phyloP scores from a whole-genome alignment of 2,797 vertebrate species.

The Dendrocincla fuliginosa region DNA sequence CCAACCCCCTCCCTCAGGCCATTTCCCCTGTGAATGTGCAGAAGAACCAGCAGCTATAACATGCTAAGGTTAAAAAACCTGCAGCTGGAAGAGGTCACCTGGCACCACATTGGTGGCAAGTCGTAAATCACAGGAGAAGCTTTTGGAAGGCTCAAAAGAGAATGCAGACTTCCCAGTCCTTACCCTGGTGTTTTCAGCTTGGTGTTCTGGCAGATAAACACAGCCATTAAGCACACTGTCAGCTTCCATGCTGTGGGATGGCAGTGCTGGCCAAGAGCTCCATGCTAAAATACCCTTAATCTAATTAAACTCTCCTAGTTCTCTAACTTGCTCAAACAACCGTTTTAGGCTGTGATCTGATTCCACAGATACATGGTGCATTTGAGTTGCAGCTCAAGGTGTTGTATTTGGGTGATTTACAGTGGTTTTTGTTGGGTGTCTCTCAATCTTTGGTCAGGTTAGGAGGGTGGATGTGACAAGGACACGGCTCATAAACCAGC shows the following conservation, averaged over 20 bases:
- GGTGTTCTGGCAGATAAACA: not conserved
- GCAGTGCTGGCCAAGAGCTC: not conserved
- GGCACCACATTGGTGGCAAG: rapidly evolving
- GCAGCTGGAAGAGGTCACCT: not conserved
- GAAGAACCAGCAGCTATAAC: not conserved
- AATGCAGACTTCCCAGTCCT: not conserved
- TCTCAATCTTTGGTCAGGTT: not conserved
- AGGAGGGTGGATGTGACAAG: not conserved
- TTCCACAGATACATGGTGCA: not conserved
- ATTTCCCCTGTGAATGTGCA: not conserved
- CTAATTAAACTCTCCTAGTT: not conserved
- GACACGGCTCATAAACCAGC: rapidly evolving
- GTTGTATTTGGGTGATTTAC: not conserved
- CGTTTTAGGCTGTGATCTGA: not conserved
- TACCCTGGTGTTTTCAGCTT: not conserved
- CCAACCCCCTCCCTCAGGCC: not conserved
- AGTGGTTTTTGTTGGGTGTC: not conserved
- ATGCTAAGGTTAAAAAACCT: not conserved
- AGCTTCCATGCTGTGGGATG: rapidly evolving
- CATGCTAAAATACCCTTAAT: not conserved
- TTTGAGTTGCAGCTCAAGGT: not conserved
- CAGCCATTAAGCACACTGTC: not conserved
- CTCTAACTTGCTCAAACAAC: not conserved
- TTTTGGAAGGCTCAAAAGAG: not conserved
- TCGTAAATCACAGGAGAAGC: not conserved